phyloP scores from a whole-genome alignment of 2,888 invertebrate species.

The Bombyx huttoni region DNA sequence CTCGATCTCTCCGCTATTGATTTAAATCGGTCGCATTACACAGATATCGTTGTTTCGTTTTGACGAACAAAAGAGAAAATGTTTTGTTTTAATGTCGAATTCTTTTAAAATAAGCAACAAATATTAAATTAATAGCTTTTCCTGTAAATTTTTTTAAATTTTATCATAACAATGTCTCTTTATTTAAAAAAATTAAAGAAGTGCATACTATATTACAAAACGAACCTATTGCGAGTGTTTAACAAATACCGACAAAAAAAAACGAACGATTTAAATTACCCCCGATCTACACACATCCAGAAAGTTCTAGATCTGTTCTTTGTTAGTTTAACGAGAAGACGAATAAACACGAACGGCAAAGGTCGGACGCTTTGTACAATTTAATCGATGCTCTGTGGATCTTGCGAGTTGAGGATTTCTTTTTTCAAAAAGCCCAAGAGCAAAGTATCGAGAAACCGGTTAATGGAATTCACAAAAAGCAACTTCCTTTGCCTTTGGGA shows the following conservation, averaged over 20 bases:
- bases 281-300: background rate
- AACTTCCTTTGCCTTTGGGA: constrained; percentile 7
- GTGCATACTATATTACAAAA: too few species aligned
- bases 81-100: too few species aligned
- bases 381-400: constrained; percentile 18
- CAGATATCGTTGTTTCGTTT: too few species aligned
- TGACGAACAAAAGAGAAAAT: too few species aligned
- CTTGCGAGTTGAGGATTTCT: background rate
- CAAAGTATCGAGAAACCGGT: constrained; percentile 3
- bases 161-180: too few species aligned
- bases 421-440: constrained; percentile 1
- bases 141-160: too few species aligned
- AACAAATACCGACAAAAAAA: too few species aligned
- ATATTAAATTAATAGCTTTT: too few species aligned
- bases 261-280: background rate
- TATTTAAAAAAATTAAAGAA: too few species aligned
- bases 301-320: background rate
- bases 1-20: background rate
- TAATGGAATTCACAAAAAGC: constrained; percentile 11
- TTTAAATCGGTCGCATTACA: background rate
- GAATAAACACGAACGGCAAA: constrained; percentile 22
- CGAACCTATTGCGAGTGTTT: too few species aligned
- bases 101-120: too few species aligned
- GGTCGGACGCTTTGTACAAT: constrained; percentile 26
- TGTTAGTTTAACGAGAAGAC: constrained; percentile 27